Base-by-base conservation (phyloP, 2,113 vertebrate genomes). In the Loxodonta africana region DNA sequence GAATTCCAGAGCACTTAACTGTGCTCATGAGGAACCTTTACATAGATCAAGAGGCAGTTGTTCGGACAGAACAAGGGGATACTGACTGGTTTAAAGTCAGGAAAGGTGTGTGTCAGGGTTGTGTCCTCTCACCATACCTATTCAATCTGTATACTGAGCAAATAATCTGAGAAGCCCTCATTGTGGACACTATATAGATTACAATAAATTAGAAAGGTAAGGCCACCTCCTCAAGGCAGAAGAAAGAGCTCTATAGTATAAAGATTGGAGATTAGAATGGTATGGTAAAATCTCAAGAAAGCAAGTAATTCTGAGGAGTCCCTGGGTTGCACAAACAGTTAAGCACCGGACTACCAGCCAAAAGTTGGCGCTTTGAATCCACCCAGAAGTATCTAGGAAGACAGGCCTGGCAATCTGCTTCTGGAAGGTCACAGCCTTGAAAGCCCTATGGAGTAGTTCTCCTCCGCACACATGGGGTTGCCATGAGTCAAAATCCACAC, bases 191-290 rank as follows among this genome's bases (percentile, higher is more conserved):
- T 94, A 23, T 41, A 23, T 74, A 37, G n/a, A 37, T 73, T 73
- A 10, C 73, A 41, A 41, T 30, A 95, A 96, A 44, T 18, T 69
- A 65, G 15, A 95, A 91, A 73, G 74, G 26, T 76, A 96, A 97
- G 17, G 37, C 69, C 17, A 44, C 28, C 5, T 78, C 21, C 48
- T 81, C 63, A 65, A 96, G 60, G 48, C 48, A 83, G 87, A 92
- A 92, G 41, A 81, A 92, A 69, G 10, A 74, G 17, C 83, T 90
- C 74, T 83, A 46, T 69, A 41, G 51, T 53, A 74, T 44, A n/a
- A 73, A 94, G 62, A 91, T 10, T 51, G 11, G 8, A 92, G 84
- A 60, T 65, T 92, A 51, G 2, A 44, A 15, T 26, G 63, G 37
- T 30, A 51, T 53, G 28, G 17, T 83, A 62, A 83, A 62, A 95